Base-by-base conservation (phyloP, 2,113 vertebrate species). In the Gambusia holbrooki region DNA sequence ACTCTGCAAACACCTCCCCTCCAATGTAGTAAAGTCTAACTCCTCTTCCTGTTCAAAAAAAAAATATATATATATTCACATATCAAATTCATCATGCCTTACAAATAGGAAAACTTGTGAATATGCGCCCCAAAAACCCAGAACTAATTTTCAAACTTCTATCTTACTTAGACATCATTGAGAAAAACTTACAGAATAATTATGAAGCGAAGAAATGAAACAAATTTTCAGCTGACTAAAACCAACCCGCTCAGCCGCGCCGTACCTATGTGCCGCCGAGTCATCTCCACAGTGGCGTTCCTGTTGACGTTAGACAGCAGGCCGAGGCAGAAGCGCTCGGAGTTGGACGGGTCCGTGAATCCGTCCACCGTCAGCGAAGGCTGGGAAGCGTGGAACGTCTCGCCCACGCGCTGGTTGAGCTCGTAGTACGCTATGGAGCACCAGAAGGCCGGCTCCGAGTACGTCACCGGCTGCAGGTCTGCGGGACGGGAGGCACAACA, bases 341-440 rank as follows among this genome's bases (percentile, higher is more conserved):
- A 99, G 90, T 99, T 99, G 54, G 98, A 99, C 37, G 98, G 98
- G 84, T 99, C 98, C 90, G 98, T 99, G 89, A 99, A 99, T 62
- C 97, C 97, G 25, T 98, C 97, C 79, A 99, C 98, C 0, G 97
- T 99, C 80, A 99, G 93, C 0, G 97, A 99, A 79, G 98, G 98
- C 84, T 99, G 98, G 0, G 98, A 99, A 0, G 98, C 98, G 45
- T 99, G 98, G 87, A 99, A 99, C 29, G 97, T 99, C 93, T 99
- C 98, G 70, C 97, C 98, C 30, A 99, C 97, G n/a, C 98, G 96
- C 87, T 99, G 98, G 91, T 99, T 99, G 82, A 99, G 92, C 93
- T 99, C 98, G 25, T 99, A 99, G 92, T 99, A 99, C 0, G 97
- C 97, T 96, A 99, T 99, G 45, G 97, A 99, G 93, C 97, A 99